Evolutionary conservation across 2,797 vertebrate species (phyloP), one percentile per base, ranked within the genome.

Genomic region (Tenualosa ilisha): DNA sequence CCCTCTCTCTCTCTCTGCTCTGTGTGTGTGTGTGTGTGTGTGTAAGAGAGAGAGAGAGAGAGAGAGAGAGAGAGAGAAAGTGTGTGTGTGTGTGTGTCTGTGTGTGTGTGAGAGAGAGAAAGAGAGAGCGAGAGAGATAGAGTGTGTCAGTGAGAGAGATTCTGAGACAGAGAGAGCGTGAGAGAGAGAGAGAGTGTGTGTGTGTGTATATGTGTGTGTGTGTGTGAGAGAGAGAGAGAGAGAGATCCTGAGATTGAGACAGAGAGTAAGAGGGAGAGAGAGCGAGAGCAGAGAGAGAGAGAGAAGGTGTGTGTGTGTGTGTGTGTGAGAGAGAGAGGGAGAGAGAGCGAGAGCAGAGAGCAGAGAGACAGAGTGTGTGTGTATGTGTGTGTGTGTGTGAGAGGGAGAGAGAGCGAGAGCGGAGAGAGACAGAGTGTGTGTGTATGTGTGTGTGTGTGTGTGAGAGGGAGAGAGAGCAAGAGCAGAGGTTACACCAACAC

Each of bases 401-500:
- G 56, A n/a, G 56, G 22, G 63, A 26, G 26, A 31, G 63, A 65
- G 63, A 26, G n/a, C 26, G n/a, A 65, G 63, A 26, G 61, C 9
- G 40, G 31, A 15, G 31, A 72, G 31, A 15, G 31, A 65, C 24
- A 31, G 61, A 65, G 61, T 2, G n/a, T 24, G n/a, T 31, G 31
- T 31, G 31, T 31, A 1, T 31, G 31, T 31, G 31, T 31, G 31
- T 31, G 31, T 31, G 31, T 31, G 31, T 31, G 31, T 31, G 31
- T 31, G 31, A 0, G 31, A 31, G 31, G 31, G n/a, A 26, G 61
- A 26, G 61, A 26, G 61, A 63, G 61, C 24, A 8, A 83, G 93
- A 94, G 93, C 93, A 95, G 94, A 95, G 94, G 95, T 95, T 95
- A 96, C 94, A 94, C 93, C 94, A 94, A 95, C 95, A 95, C 88